Evolutionary conservation across 1,140 invertebrate species (phyloP).

Genomic region (Zaprionus lachaisei): DNA sequence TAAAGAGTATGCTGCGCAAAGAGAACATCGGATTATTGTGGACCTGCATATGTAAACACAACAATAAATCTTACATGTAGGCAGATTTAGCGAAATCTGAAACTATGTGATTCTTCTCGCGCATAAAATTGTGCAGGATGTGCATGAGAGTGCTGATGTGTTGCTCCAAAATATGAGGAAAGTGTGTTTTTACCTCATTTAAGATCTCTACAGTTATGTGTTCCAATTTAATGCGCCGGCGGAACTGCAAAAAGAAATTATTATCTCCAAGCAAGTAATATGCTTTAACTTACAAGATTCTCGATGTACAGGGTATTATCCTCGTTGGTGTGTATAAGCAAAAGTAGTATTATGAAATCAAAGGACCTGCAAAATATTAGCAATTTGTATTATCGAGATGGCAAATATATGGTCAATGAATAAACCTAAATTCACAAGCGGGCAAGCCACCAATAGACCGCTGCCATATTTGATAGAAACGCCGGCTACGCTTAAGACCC

Average conservation of each 20-base stretch:
- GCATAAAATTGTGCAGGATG: constrained; percentile 78
- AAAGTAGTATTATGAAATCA: constrained; percentile 84
- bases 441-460: constrained; percentile 56
- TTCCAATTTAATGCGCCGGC: constrained; percentile 80
- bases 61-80: constrained; percentile 46
- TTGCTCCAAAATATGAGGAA: constrained; percentile 79
- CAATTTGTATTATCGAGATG: not conserved
- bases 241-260: constrained; percentile 49
- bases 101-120: constrained; percentile 71
- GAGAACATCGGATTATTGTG: not conserved
- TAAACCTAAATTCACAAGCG: constrained; percentile 53
- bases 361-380: constrained; percentile 70
- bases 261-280: not conserved
- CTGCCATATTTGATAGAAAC: constrained; percentile 76
- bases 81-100: constrained; percentile 71
- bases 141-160: constrained; percentile 83
- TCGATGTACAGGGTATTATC: constrained; percentile 82
- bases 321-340: constrained; percentile 83
- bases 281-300: constrained; percentile 72
- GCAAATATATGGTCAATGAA: not conserved
- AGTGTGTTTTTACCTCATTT: constrained; percentile 78
- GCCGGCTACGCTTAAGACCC: constrained; percentile 68
- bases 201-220: constrained; percentile 82
- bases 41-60: no score
- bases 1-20: constrained; percentile 65